A percentile compares a stretch with the other conserved stretches of the same genome.
phyloP scores from a whole-genome alignment of 2,888 invertebrate species.

The Cheilosia scutellata region DNA sequence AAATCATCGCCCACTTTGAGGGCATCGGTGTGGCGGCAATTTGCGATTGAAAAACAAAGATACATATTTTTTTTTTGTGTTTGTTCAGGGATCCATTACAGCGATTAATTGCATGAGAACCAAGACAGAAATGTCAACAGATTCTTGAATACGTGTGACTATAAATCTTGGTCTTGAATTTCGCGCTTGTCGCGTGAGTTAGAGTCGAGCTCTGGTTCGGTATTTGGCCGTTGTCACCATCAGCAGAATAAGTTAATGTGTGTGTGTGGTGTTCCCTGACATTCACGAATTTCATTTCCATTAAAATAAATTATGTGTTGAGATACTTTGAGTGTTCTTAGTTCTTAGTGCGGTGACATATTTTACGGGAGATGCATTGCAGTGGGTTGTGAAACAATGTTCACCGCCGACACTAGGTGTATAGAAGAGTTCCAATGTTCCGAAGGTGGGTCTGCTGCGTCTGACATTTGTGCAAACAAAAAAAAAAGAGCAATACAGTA shows the following conservation, averaged over 20 bases:
- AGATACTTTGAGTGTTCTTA: constrained; percentile 42
- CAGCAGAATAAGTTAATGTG: not conserved
- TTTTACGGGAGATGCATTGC: constrained; percentile 51
- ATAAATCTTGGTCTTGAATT: constrained; percentile 66
- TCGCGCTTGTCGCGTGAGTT: constrained; percentile 61
- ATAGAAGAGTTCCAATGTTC: not conserved
- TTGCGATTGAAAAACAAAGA: constrained; percentile 57
- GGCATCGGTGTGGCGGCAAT: constrained; percentile 44
- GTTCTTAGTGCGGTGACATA: constrained; percentile 39
- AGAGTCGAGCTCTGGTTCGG: constrained; percentile 33
- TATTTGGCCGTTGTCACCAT: constrained; percentile 56
- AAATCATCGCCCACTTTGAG: constrained; percentile 64
- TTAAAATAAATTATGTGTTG: constrained; percentile 68
- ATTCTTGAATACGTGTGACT: constrained; percentile 70
- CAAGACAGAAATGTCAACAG: constrained; percentile 70
- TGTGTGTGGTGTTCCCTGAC: constrained; percentile 40
- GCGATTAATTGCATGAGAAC: constrained; percentile 74
- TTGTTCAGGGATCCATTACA: constrained; percentile 66
- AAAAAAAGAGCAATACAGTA: not conserved
- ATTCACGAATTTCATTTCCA: constrained; percentile 72
- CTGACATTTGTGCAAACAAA: not conserved
- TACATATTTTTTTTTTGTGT: constrained; percentile 21
- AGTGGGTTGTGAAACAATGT: constrained; percentile 60
- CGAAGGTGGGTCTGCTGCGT: not conserved
- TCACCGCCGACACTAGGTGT: constrained; percentile 11